phyloP scores from a whole-genome alignment of 2,888 invertebrate genomes.

The Petrophora chlorosata region DNA sequence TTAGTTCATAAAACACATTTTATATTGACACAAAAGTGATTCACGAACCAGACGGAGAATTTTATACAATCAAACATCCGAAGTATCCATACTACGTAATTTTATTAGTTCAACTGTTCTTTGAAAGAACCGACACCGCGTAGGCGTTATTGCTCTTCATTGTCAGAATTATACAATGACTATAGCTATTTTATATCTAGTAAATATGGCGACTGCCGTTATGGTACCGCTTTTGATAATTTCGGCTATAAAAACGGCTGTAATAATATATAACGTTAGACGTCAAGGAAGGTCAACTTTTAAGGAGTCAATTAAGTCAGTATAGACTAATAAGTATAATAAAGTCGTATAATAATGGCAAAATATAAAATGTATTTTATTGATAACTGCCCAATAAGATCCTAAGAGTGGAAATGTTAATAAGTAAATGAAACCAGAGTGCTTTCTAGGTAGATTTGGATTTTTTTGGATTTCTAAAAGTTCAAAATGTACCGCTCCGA shows the following conservation, averaged over 20 bases:
- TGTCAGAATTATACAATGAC: slow-evolving; percentile 16
- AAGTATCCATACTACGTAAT: slow-evolving; percentile 5
- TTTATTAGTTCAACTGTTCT: slow-evolving; percentile 17
- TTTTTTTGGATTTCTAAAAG: too few relatives aligned
- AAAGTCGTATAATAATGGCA: neutral
- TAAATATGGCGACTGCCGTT: slow-evolving; percentile 10
- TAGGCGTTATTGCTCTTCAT: slow-evolving; percentile 17
- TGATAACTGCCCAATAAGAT: too few relatives aligned
- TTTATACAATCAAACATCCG: neutral
- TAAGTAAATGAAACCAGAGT: too few relatives aligned
- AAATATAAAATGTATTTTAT: too few relatives aligned
- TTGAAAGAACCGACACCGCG: slow-evolving; percentile 11
- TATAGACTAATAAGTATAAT: neutral
- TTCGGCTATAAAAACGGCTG: slow-evolving; percentile 18
- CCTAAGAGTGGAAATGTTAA: too few relatives aligned
- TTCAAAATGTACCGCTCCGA: too few relatives aligned
- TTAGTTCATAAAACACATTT: neutral
- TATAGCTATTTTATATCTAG: too few relatives aligned
- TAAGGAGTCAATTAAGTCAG: neutral
- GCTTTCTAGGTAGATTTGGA: too few relatives aligned
- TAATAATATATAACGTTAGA: slow-evolving; percentile 12
- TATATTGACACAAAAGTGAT: slow-evolving; percentile 4
- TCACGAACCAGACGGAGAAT: slow-evolving; percentile 1
- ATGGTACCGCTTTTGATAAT: slow-evolving; percentile 23
- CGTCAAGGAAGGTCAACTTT: slow-evolving; percentile 11